Evolutionary conservation across 2,797 vertebrate species (phyloP), one percentile per base, ranked within the genome.

Genomic region (Xenopus petersii): DNA sequence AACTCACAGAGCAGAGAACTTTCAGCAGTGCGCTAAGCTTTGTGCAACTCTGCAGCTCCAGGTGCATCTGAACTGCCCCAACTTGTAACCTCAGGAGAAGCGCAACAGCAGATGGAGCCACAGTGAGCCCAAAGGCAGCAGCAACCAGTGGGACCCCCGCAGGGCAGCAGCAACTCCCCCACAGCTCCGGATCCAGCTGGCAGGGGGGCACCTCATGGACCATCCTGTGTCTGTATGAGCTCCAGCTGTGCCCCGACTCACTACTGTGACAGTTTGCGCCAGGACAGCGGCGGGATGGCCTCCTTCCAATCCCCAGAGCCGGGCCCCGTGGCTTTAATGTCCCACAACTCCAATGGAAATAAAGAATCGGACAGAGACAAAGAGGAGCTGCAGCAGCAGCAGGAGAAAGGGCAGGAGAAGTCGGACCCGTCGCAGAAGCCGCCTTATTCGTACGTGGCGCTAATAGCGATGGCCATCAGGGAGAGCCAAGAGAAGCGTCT

Each of bases 391-490:
- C 84, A 82, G 64, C 36, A 26, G 26, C 36, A 36, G 4, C 26
- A 30, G 26, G 93, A 93, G 55, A 92, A 94, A 48, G 87, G 86
- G 13, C 80, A 90, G 4, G 97, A 97, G 82, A 96, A 97, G 82
- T 89, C 94, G 26, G 96, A 98, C 74, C 94, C 95, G 1, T 93
- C 95, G 13, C 96, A 98, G 86, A 98, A 99, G 82, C 97, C 97
- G 0, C 97, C 97, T 1, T 99, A 98, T 82, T 98, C 97, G 0
- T 99, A 98, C 69, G 96, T 99, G 79, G 97, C 97, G 59, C 94
- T 99, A 64, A 99, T 99, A 59, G 97, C 96, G 75, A 99, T 98
- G 97, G 97, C 97, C 26, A 98, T 98, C 72, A 93, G 97, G 21
- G 96, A 99, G 86, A 98, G 97, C 83, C 84, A 95, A 0, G 96